These are phyloP conservation scores for Desmophyllum pertusum DNA, from an alignment of 92 coral and sea anemone species.

Conservation along the genomic window DNA sequence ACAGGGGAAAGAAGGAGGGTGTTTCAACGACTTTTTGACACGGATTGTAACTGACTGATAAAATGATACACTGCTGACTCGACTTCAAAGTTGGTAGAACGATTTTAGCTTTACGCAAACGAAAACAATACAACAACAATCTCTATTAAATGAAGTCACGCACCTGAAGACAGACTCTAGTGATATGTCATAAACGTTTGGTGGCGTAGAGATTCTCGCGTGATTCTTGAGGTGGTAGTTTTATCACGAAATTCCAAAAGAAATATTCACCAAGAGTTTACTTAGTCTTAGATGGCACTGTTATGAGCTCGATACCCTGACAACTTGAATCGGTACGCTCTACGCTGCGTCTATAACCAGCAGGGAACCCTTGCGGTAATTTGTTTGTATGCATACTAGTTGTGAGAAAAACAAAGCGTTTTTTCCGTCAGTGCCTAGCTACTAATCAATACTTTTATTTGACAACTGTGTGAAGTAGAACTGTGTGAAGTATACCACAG, in stretches of 20 bases:
- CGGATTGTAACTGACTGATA: background rate
- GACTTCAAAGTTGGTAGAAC: background rate
- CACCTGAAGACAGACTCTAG: background rate
- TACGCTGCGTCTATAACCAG: background rate
- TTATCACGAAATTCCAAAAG: background rate
- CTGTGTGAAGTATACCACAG: too few species aligned
- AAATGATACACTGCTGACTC: background rate
- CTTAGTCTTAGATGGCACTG: background rate
- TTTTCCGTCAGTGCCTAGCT: background rate
- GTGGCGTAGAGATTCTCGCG: background rate
- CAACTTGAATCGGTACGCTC: too few species aligned
- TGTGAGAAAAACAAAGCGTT: background rate
- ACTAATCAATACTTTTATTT: background rate
- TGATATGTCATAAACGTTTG: too few species aligned
- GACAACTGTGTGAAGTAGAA: background rate
- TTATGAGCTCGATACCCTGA: too few species aligned
- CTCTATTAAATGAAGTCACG: background rate
- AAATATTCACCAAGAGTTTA: background rate
- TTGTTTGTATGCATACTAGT: slow-evolving; percentile 12
- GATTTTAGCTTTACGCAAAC: background rate
- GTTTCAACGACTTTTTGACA: too few species aligned
- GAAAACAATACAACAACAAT: background rate
- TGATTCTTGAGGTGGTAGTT: background rate
- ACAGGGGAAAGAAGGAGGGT: too few species aligned
- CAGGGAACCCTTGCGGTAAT: background rate